These are phyloP conservation scores for Paramormyrops hopkinsi DNA, from an alignment of 2,797 vertebrate genomes.

Conservation along the genomic window DNA sequence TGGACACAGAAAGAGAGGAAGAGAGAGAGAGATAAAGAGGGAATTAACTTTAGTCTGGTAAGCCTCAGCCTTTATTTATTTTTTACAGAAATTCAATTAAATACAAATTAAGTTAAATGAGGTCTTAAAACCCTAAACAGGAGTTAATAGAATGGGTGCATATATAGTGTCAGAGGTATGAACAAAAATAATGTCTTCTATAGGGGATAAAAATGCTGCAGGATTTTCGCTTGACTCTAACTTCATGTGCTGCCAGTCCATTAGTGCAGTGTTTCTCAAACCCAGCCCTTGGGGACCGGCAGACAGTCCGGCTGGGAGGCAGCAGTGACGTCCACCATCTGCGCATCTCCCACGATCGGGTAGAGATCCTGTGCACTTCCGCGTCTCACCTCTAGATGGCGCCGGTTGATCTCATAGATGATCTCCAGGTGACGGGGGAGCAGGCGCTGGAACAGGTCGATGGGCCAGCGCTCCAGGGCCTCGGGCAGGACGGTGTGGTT, in stretches of 20 bases:
- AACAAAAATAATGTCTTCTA: background rate
- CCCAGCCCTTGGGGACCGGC: background rate
- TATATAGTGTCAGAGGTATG: background rate
- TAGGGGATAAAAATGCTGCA: background rate
- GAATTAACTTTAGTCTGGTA: background rate
- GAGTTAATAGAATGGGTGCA: background rate
- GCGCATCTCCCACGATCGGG: no score
- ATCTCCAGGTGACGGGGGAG: constrained; percentile 90
- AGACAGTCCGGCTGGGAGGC: background rate
- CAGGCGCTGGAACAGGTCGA: constrained; percentile 84
- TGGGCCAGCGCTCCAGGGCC: constrained; percentile 91
- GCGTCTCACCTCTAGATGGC: constrained; percentile 74
- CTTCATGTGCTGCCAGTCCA: background rate
- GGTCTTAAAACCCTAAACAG: background rate
- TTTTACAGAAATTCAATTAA: no score
- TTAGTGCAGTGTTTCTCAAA: background rate
- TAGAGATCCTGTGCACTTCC: background rate
- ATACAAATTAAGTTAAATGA: no score
- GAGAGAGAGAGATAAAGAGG: background rate
- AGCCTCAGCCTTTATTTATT: background rate
- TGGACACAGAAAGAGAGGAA: constrained; percentile 9
- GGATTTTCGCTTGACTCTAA: background rate
- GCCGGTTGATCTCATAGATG: constrained; percentile 87
- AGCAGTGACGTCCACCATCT: background rate
- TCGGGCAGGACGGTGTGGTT: constrained; percentile 96